phyloP scores from a whole-genome alignment of 1,140 invertebrate genomes.

The Drosophila parabipectinata region DNA sequence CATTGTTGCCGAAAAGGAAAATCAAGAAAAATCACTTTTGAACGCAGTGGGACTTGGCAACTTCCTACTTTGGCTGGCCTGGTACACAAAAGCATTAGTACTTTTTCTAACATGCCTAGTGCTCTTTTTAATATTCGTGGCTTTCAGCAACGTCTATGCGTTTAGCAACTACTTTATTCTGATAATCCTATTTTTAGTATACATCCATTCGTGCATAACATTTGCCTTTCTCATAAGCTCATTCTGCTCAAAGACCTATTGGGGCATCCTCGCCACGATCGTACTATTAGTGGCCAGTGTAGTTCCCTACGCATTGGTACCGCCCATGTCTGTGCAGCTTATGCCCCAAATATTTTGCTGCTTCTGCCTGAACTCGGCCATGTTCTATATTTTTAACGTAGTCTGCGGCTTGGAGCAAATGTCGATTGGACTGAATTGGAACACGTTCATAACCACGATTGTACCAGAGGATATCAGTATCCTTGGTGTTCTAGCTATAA shows the following conservation, averaged over 20 bases:
- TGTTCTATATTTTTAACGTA: constrained; percentile 7
- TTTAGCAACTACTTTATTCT: neutral
- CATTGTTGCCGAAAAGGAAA: constrained; percentile 86
- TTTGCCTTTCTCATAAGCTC: constrained; percentile 87
- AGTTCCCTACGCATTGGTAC: constrained; percentile 70
- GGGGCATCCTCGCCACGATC: neutral
- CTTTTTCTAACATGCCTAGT: constrained; percentile 84
- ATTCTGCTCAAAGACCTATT: constrained; percentile 85
- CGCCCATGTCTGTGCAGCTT: neutral
- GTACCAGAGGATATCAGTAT: constrained; percentile 83
- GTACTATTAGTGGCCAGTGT: neutral
- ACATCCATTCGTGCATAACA: constrained; percentile 70
- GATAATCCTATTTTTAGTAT: constrained; percentile 1
- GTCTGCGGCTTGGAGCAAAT: neutral
- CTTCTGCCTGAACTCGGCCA: constrained; percentile 5
- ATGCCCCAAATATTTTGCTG: neutral
- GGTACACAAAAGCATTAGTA: constrained; percentile 90
- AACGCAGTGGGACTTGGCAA: constrained; percentile 92
- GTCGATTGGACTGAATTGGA: constrained; percentile 1
- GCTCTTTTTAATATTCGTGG: constrained; percentile 63
- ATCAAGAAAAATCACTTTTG: constrained; percentile 90
- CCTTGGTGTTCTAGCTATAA: constrained; percentile 82
- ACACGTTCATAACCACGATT: constrained; percentile 1
- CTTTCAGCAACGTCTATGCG: constrained; percentile 48
- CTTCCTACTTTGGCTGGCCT: constrained; percentile 92